These are phyloP conservation scores for Acrocephalus scirpaceus DNA, from an alignment of 2,797 vertebrate genomes.

Conservation along the genomic window DNA sequence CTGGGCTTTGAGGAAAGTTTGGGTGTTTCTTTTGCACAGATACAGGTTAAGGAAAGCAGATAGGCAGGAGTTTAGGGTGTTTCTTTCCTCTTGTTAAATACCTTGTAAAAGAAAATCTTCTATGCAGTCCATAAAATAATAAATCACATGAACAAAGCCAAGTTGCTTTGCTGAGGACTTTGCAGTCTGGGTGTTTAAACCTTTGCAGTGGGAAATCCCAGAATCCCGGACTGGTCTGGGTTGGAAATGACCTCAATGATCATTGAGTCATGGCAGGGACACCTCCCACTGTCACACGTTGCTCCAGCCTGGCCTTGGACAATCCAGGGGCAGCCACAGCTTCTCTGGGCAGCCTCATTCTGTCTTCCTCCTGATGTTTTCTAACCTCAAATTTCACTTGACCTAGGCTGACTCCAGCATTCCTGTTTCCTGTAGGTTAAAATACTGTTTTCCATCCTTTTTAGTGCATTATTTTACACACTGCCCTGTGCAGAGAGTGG, in stretches of 20 bases:
- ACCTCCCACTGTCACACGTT: rapidly evolving
- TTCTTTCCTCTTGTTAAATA: neutral
- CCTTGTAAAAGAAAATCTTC: neutral
- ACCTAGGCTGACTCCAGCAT: neutral
- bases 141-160: neutral
- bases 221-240: neutral
- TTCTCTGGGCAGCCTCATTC: rapidly evolving
- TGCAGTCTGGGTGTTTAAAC: neutral
- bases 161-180: neutral
- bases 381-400: neutral
- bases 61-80: neutral
- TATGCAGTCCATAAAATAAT: too few relatives aligned
- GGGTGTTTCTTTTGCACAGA: neutral
- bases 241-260: neutral
- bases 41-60: neutral
- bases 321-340: neutral
- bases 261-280: neutral
- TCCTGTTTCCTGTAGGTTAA: neutral
- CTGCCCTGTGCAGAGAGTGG: neutral
- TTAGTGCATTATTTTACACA: neutral
- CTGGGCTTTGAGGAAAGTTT: neutral
- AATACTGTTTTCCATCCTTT: neutral
- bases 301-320: neutral
- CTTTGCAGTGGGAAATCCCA: neutral
- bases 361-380: neutral